A percentile compares a stretch with the other conserved stretches of the same genome.
Evolutionary conservation across 2,113 vertebrate species (phyloP).

Genomic region (Sinocyclocheilus maitianheensis): DNA sequence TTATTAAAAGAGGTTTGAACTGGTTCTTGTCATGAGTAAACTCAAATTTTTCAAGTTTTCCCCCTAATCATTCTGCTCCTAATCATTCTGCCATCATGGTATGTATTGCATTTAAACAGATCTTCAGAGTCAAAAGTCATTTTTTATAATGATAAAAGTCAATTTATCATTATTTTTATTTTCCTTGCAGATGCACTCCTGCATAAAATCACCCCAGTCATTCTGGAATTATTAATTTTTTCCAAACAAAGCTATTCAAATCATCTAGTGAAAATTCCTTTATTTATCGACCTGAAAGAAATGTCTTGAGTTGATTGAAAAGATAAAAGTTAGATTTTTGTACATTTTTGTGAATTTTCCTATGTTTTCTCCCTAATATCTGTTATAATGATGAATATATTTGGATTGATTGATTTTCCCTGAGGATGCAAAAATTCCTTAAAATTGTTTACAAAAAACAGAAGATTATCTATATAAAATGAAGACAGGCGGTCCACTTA

Average conservation of each 20-base stretch:
- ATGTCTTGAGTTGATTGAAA: too few species aligned
- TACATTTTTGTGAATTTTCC: background rate
- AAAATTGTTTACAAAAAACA: background rate
- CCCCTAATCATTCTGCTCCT: background rate
- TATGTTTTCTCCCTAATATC: background rate
- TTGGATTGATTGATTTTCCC: background rate
- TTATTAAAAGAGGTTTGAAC: background rate
- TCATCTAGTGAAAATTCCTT: background rate
- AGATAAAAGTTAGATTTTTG: too few species aligned
- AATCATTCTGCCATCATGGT: background rate
- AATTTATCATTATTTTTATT: background rate
- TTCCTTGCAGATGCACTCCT: background rate
- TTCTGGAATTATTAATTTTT: background rate
- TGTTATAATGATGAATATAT: background rate
- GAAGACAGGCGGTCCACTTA: background rate
- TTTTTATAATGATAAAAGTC: background rate
- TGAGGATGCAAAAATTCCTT: background rate
- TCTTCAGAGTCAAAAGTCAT: background rate
- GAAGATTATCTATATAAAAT: constrained; percentile 1
- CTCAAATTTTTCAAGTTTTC: background rate
- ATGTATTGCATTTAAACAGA: background rate
- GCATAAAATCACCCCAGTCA: background rate
- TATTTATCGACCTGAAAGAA: background rate
- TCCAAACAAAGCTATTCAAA: background rate
- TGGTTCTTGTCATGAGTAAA: background rate